phyloP scores from a whole-genome alignment of 2,888 invertebrate genomes.

The Mimumesa dahlbomi region DNA sequence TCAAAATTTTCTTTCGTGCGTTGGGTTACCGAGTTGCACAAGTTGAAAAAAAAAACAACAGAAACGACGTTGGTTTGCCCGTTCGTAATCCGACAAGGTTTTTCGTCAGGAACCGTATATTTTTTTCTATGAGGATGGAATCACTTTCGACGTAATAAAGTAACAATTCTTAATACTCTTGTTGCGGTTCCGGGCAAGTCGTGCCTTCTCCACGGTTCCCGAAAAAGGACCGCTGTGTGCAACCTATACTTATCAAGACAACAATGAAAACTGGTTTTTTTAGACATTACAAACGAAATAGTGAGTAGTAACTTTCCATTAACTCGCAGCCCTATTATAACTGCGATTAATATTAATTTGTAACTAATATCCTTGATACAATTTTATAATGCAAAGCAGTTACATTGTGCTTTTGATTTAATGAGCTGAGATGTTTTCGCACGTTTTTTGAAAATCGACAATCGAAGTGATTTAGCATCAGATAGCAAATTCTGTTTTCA shows the following conservation, averaged over 20 bases:
- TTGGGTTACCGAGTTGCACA: not conserved
- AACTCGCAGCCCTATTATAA: no score
- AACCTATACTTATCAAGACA: not conserved
- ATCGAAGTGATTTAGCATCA: no score
- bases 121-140: constrained; percentile 11
- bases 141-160: constrained; percentile 32
- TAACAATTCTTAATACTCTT: constrained; percentile 29
- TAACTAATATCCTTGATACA: no score
- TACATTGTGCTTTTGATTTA: no score
- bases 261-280: constrained; percentile 10
- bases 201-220: not conserved
- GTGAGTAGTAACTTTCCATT: no score
- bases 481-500: no score
- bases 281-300: no score
- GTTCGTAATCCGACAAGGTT: not conserved
- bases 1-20: no score
- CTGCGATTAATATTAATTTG: no score
- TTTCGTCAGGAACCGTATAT: constrained; percentile 4
- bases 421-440: no score
- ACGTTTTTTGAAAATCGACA: no score
- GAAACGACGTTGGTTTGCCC: not conserved
- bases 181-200: constrained; percentile 8
- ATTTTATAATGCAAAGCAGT: no score
- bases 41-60: not conserved
- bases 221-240: not conserved